Evolutionary conservation across 2,113 vertebrate genomes (phyloP).

Genomic region (Fulica atra): DNA sequence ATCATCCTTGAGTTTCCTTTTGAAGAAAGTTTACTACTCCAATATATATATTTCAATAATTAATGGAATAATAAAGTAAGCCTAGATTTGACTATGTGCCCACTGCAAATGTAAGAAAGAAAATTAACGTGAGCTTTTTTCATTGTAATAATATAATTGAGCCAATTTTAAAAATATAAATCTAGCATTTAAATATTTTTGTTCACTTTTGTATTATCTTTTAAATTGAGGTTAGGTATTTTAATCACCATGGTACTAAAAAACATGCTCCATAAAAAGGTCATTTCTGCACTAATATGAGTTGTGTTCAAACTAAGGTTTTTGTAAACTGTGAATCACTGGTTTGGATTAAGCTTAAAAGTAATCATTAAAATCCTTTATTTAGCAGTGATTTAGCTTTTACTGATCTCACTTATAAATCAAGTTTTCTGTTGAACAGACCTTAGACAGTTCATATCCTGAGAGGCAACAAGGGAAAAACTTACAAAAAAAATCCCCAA

Average conservation of each 20-base stretch:
- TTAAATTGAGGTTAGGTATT: neutral
- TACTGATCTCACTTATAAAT: conserved; percentile 25
- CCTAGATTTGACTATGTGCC: neutral
- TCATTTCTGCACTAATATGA: neutral
- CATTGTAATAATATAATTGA: conserved; percentile 12
- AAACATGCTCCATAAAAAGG: neutral
- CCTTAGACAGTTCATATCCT: neutral
- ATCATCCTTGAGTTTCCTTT: conserved; percentile 37
- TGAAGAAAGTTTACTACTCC: conserved; percentile 45
- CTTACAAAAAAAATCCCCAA: neutral
- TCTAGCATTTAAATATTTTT: neutral
- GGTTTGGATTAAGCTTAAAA: neutral
- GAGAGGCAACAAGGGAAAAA: neutral
- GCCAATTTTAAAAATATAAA: neutral
- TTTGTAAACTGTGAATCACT: conserved; percentile 39
- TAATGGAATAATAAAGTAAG: conserved; percentile 64
- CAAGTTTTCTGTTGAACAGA: neutral
- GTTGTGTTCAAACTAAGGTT: neutral
- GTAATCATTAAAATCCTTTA: conserved; percentile 47
- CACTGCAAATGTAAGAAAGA: conserved; percentile 21
- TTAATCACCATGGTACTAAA: neutral
- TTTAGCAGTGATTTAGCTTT: conserved; percentile 9
- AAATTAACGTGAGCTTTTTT: conserved; percentile 37
- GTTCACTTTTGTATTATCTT: neutral
- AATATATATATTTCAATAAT: conserved; percentile 64